Conservation (phyloP, 2,888 invertebrate species). For the Megastigmus dorsalis region DNA sequence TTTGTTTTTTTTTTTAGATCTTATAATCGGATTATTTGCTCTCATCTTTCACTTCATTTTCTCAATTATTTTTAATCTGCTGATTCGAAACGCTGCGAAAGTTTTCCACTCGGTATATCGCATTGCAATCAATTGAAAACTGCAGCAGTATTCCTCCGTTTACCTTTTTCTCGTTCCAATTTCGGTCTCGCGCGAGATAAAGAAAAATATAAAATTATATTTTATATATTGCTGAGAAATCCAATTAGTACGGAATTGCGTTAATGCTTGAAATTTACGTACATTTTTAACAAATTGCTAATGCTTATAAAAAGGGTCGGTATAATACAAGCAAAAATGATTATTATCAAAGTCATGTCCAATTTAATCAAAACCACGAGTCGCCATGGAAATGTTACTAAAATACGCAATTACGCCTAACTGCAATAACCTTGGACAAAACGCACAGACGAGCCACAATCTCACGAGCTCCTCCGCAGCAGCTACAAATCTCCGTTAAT, state of each 20-base stretch:
- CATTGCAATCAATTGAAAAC: no score
- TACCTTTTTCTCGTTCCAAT: not conserved
- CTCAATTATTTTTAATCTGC: slow-evolving; percentile 6
- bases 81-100: not conserved
- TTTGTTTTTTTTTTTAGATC: not conserved
- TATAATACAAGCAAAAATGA: no score
- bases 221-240: no score
- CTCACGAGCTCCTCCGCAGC: not conserved
- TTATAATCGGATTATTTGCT: not conserved
- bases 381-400: not conserved
- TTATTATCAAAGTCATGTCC: no score
- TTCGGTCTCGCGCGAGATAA: no score
- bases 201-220: not conserved
- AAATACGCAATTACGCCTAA: not conserved
- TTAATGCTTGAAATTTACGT: no score
- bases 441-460: not conserved
- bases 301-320: no score
- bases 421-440: not conserved
- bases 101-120: not conserved
- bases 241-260: no score
- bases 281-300: no score
- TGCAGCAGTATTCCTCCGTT: no score
- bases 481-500: not conserved
- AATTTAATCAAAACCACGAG: no score
- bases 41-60: not conserved